Base-by-base conservation (phyloP, 2,797 vertebrate species). In the Diplodus sargus region DNA sequence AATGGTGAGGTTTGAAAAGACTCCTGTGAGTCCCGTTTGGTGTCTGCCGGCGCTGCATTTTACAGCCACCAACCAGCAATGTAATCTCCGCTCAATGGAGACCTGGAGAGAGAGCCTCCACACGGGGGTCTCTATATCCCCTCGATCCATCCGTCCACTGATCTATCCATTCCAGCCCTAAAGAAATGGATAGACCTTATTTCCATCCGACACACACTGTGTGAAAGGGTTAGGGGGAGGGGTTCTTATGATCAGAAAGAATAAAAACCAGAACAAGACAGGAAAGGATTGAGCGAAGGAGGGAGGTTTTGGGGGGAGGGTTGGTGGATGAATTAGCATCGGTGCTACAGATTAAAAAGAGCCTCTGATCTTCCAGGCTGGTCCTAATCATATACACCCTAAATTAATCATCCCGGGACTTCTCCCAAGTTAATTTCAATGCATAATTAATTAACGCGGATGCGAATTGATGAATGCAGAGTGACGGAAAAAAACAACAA, bases 1-100 rank as follows among this genome's bases (percentile, higher is more conserved):
- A 93, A 95, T 91, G 85, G 90, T 43, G 86, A n/a, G 87, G 85
- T 89, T 79, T 93, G 89, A 95, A 94, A 91, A 83, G 91, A 91
- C 83, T 93, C 92, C 90, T 93, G 92, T 89, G 91, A 91, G 86
- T 89, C 11, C 90, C 68, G 84, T 43, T 79, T 76, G 87, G 83
- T 92, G 86, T 92, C 90, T 86, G 90, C 88, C 91, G 90, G 79
- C 3, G 53, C 68, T 16, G 76, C 90, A 10, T 89, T 63, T 49
- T 87, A 66, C 84, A 89, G 94, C 85, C 92, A 89, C 93, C 91
- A 90, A 92, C 89, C 76, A 58, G 59, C 82, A 65, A 88, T 90
- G 89, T 93, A 93, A 94, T 92, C 92, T 90, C 84, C 7, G 17
- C 85, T 92, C 89, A 91, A 93, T 91, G 62, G 90, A 85, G 85